Evolutionary conservation across 37 sponge, comb jelly and placozoan genomes (phyloP), one percentile per base, ranked within the genome.

Genomic region (Aphrocallistes beatrix): DNA sequence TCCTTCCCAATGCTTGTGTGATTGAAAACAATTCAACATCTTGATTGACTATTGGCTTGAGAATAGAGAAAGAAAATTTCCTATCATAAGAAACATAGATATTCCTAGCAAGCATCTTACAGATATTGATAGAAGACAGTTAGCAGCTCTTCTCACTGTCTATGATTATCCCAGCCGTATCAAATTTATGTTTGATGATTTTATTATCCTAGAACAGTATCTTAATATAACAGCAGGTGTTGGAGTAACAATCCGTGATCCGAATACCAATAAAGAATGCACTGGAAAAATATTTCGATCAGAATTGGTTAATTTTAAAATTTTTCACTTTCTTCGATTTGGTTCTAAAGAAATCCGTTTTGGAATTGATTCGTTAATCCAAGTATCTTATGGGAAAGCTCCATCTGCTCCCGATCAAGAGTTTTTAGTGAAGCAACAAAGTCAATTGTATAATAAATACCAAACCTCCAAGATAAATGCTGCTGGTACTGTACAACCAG

Each of bases 1-100:
- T 28, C 91, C 94, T n/a, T 91, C 87, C 97, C 97, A 96, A n/a
- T 82, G 85, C 34, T 82, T 60, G 37, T 87, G 81, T 37, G n/a
- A n/a, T n/a, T n/a, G n/a, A n/a, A n/a, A n/a, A n/a, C n/a, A n/a
- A n/a, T n/a, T n/a, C n/a, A n/a, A n/a, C n/a, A n/a, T n/a, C n/a
- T n/a, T n/a, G n/a, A n/a, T n/a, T n/a, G n/a, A n/a, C n/a, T n/a
- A n/a, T n/a, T n/a, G n/a, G n/a, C n/a, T n/a, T n/a, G n/a, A n/a
- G n/a, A n/a, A n/a, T n/a, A n/a, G n/a, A n/a, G n/a, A n/a, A n/a
- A n/a, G n/a, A n/a, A n/a, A n/a, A n/a, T n/a, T n/a, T n/a, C n/a
- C n/a, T n/a, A n/a, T n/a, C n/a, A n/a, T n/a, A n/a, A n/a, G n/a
- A n/a, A n/a, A n/a, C n/a, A n/a, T n/a, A n/a, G n/a, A n/a, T n/a